Conservation (phyloP, 2,888 invertebrate genomes). For the Abscondita cerata region DNA sequence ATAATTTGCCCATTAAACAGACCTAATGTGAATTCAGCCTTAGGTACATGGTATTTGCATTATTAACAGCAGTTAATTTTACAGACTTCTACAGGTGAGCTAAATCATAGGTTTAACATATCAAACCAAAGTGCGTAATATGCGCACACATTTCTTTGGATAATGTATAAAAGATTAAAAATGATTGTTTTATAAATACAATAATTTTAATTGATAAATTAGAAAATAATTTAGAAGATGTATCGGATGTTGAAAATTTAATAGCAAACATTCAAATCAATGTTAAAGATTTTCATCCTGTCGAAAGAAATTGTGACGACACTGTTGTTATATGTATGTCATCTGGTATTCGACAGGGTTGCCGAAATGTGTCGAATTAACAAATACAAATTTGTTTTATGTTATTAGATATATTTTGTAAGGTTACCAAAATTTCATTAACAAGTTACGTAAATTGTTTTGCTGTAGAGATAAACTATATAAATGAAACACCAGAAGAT, state of each 20-base stretch:
- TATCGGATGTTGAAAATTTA: no score
- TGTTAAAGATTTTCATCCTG: neutral
- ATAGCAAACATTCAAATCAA: neutral
- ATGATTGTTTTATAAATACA: neutral
- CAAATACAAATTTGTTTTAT: neutral
- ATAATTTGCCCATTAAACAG: no score
- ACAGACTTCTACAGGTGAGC: neutral
- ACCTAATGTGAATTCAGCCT: no score
- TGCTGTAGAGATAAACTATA: neutral
- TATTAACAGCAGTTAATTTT: neutral
- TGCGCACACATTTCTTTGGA: no score
- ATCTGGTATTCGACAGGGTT: constrained; percentile 3
- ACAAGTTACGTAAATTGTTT: constrained; percentile 10
- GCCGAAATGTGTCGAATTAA: neutral
- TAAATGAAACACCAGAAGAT: neutral
- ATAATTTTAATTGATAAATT: neutral
- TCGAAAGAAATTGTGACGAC: neutral
- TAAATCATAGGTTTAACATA: neutral
- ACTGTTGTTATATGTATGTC: neutral
- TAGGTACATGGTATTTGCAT: no score
- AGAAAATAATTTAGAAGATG: neutral
- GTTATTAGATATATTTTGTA: neutral
- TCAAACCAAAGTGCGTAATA: neutral
- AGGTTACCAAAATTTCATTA: neutral
- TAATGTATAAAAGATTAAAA: neutral